Evolutionary conservation across 2,888 invertebrate species (phyloP).

Genomic region (Eulithis prunata): DNA sequence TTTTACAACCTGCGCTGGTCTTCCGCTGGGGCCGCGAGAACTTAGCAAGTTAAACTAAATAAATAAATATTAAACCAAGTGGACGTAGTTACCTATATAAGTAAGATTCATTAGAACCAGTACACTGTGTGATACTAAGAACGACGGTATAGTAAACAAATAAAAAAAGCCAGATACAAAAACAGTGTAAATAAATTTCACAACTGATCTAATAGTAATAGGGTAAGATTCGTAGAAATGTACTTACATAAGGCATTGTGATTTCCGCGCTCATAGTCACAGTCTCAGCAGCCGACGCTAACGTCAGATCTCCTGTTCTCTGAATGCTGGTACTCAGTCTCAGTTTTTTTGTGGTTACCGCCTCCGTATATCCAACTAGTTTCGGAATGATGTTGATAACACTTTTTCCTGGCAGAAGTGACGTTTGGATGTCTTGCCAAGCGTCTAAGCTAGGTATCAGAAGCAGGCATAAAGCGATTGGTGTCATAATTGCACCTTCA

Average conservation of each 20-base stretch:
- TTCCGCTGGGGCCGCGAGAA: too few species aligned
- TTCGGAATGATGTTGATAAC: conserved; percentile 57
- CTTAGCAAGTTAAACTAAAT: too few species aligned
- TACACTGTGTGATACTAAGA: too few species aligned
- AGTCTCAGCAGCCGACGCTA: neutral
- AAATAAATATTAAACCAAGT: too few species aligned
- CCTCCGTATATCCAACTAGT: conserved; percentile 46
- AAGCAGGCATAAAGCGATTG: conserved; percentile 52
- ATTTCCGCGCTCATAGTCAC: neutral
- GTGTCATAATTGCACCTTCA: conserved; percentile 51
- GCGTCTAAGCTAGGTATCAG: conserved; percentile 46
- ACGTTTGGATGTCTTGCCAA: conserved; percentile 44
- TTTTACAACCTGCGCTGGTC: too few species aligned
- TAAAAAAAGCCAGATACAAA: too few species aligned
- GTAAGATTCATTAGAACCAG: too few species aligned
- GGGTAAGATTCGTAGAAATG: neutral
- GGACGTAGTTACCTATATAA: too few species aligned
- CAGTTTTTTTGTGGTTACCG: conserved; percentile 22
- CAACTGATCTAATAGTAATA: too few species aligned
- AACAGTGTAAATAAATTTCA: too few species aligned
- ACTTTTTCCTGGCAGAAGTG: conserved; percentile 52
- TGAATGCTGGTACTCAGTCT: conserved; percentile 12
- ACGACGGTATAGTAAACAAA: too few species aligned
- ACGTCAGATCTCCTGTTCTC: neutral
- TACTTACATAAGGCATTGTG: conserved; percentile 22